Evolutionary conservation across 2,113 vertebrate genomes (phyloP).

Genomic region (Meles meles): DNA sequence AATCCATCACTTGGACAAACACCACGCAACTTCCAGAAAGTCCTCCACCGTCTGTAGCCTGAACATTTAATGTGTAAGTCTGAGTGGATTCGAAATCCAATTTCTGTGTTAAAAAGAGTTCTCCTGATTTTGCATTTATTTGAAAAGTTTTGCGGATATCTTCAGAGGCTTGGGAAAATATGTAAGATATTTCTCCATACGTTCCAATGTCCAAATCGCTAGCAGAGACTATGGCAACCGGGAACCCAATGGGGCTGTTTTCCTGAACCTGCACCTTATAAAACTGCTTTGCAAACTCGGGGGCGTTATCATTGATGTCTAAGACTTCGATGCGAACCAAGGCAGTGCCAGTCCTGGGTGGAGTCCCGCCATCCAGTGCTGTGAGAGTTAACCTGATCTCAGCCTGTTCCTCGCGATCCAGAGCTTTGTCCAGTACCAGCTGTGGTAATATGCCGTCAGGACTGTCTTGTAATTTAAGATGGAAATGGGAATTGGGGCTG

Average conservation of each 20-base stretch:
- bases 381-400: slow-evolving; percentile 87
- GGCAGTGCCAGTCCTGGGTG: slow-evolving; percentile 85
- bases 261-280: slow-evolving; percentile 87
- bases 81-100: slow-evolving; percentile 91
- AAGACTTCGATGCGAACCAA: slow-evolving; percentile 85
- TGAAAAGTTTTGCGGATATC: slow-evolving; percentile 87
- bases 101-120: slow-evolving; percentile 86
- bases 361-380: slow-evolving; percentile 89
- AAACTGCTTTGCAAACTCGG: slow-evolving; percentile 83
- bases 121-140: slow-evolving; percentile 89
- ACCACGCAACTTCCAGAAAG: slow-evolving; percentile 92
- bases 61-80: slow-evolving; percentile 89
- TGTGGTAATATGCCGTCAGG: background rate
- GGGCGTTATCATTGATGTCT: slow-evolving; percentile 92
- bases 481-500: slow-evolving; percentile 74
- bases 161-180: slow-evolving; percentile 88
- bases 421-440: slow-evolving; percentile 82
- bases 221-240: slow-evolving; percentile 86
- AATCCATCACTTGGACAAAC: slow-evolving; percentile 90
- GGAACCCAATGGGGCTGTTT: slow-evolving; percentile 76
- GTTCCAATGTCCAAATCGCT: slow-evolving; percentile 89
- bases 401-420: slow-evolving; percentile 90
- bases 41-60: slow-evolving; percentile 92
- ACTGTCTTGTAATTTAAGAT: slow-evolving; percentile 40
- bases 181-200: slow-evolving; percentile 90